Conservation (phyloP, 2,888 invertebrate genomes). For the Nephrotoma flavescens region DNA sequence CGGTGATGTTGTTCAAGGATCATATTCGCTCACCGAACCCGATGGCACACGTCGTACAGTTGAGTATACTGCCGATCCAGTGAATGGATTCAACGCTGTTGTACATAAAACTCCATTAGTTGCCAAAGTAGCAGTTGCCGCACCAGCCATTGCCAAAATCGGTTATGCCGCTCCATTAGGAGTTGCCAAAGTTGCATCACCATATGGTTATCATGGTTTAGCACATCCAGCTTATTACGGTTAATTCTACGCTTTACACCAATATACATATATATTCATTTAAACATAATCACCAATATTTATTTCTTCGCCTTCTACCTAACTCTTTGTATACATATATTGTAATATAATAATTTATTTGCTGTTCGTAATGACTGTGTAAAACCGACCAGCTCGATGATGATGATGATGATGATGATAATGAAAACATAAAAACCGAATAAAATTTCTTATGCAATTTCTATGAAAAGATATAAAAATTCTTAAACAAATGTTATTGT, state of each 20-base stretch:
- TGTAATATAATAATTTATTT: neutral
- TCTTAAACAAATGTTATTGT: neutral
- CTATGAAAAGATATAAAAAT: neutral
- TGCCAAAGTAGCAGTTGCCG: slow-evolving; percentile 20
- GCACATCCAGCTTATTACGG: neutral
- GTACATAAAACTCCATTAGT: slow-evolving; percentile 36
- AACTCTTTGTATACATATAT: neutral
- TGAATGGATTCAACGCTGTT: slow-evolving; percentile 42
- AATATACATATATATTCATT: neutral
- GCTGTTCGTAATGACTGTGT: neutral
- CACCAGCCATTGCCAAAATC: slow-evolving; percentile 10
- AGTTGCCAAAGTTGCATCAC: slow-evolving; percentile 13
- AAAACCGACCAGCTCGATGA: neutral
- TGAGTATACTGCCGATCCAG: slow-evolving; percentile 41
- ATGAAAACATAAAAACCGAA: neutral
- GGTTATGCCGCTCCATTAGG: slow-evolving; percentile 17
- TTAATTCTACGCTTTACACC: neutral
- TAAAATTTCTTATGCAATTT: neutral
- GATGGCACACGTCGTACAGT: slow-evolving; percentile 40
- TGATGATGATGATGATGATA: neutral
- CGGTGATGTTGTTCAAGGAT: slow-evolving; percentile 40
- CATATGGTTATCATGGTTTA: slow-evolving; percentile 5
- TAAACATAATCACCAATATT: neutral
- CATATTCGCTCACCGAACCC: slow-evolving; percentile 38
- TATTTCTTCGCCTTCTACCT: neutral